Evolutionary conservation across 2,888 invertebrate species (phyloP).

Genomic region (Chironomus riparius): DNA sequence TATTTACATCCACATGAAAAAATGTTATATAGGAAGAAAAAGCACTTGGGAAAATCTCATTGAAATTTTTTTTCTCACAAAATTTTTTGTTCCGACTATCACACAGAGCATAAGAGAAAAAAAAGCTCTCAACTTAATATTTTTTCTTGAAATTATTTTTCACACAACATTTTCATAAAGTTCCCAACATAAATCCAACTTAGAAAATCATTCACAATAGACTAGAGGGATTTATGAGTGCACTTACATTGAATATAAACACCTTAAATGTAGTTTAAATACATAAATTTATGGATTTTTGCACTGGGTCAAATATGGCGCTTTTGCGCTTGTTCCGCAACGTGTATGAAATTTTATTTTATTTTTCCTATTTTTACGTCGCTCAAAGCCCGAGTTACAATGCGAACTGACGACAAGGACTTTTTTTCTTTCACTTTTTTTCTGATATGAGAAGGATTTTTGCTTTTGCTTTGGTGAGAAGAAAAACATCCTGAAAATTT

Average conservation of each 20-base stretch:
- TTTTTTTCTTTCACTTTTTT: too few relatives aligned
- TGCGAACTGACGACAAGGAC: conserved; percentile 7
- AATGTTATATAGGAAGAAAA: background rate
- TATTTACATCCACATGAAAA: conserved; percentile 24
- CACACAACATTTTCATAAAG: background rate
- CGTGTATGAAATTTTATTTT: too few relatives aligned
- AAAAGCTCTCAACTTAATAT: too few relatives aligned
- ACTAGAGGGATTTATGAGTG: background rate
- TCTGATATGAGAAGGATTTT: background rate
- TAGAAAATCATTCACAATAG: background rate
- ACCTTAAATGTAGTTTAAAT: background rate
- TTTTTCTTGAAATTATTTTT: background rate
- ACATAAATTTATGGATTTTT: conserved; percentile 23
- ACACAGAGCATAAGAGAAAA: too few relatives aligned
- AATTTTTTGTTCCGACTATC: background rate
- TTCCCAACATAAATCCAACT: background rate
- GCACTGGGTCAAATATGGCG: conserved; percentile 26
- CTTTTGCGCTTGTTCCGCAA: conserved; percentile 21
- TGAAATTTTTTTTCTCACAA: background rate
- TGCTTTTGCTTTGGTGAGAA: background rate
- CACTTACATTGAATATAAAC: background rate
- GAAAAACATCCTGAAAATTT: conserved; percentile 2
- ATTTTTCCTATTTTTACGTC: conserved; percentile 14
- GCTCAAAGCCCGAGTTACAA: conserved; percentile 17
- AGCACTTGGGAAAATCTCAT: background rate